Evolutionary conservation across 2,888 invertebrate species (phyloP), one percentile per base, ranked within the genome.

Genomic region (Tetragonisca angustula): DNA sequence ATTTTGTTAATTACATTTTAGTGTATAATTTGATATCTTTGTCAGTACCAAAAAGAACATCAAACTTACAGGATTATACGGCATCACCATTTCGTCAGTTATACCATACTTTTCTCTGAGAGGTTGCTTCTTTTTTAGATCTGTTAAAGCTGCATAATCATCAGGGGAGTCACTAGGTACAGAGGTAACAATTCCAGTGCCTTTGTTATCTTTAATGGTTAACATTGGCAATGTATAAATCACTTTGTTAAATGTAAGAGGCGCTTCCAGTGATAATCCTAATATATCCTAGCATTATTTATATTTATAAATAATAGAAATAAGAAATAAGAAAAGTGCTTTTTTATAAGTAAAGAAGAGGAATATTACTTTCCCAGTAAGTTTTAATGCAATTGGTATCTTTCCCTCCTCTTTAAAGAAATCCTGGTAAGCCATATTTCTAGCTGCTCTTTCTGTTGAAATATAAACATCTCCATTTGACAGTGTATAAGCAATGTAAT

Each of bases 161-260:
- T 99, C 99, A 0, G 99, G 99, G 0, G 99, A 98, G 95, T 99
- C 99, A 0, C 99, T 99, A 0, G 99, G 99, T 0, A 99, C 99
- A 89, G 99, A 99, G 0, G 99, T 99, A 0, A 99, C 99, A 56
- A 99, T 96, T 4, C 99, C 99, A 0, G 99, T 99, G 24, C 99
- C 99, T 95, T 99, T 99, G 92, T 99, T 98, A 93, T 98, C 98
- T 94, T 98, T 99, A 91, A 99, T 98, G 0, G 98, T 99, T 75
- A 99, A 94, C 99, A 99, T 99, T 0, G 99, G 99, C 62, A 99
- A 96, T 1, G 98, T 97, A 94, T 99, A 99, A 87, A 99, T 97
- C 81, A 96, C 96, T 76, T 97, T 95, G 93, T 98, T 97, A n/a
- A 95, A 95, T 0, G 99, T 97, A 88, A 99, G 95, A 0, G 99